Conservation (phyloP, 2,888 invertebrate species). For the Acleris cristana region DNA sequence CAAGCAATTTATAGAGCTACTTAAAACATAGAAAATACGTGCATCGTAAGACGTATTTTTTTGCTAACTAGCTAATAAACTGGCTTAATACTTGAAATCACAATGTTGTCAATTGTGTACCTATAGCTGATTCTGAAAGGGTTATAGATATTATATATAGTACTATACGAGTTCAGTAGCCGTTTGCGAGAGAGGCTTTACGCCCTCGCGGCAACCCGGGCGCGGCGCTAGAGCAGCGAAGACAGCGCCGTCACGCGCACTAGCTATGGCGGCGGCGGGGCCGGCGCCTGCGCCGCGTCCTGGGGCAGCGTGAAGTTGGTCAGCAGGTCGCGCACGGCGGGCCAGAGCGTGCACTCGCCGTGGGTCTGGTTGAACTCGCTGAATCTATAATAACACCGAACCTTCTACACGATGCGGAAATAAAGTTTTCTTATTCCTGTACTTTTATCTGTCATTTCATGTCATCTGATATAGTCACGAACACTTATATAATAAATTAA, state of each 20-base stretch:
- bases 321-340: slow-evolving; percentile 94
- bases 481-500: no score
- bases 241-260: slow-evolving; percentile 35
- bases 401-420: neutral
- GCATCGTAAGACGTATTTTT: no score
- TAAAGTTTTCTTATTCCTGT: no score
- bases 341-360: slow-evolving; percentile 96
- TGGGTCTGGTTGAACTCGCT: slow-evolving; percentile 89
- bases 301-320: slow-evolving; percentile 92
- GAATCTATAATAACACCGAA: slow-evolving; percentile 74
- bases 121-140: no score
- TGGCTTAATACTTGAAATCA: no score
- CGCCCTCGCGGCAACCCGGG: neutral
- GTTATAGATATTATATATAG: no score
- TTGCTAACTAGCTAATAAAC: no score
- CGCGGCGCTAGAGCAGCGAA: slow-evolving; percentile 21
- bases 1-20: no score
- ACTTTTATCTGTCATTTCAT: no score
- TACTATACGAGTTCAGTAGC: neutral
- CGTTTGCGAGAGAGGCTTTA: neutral
- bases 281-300: slow-evolving; percentile 85
- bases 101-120: no score
- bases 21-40: no score
- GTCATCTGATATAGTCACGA: no score
- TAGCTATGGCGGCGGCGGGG: slow-evolving; percentile 66